Evolutionary conservation across 2,113 vertebrate species (phyloP).

Genomic region (Cinclus cinclus): DNA sequence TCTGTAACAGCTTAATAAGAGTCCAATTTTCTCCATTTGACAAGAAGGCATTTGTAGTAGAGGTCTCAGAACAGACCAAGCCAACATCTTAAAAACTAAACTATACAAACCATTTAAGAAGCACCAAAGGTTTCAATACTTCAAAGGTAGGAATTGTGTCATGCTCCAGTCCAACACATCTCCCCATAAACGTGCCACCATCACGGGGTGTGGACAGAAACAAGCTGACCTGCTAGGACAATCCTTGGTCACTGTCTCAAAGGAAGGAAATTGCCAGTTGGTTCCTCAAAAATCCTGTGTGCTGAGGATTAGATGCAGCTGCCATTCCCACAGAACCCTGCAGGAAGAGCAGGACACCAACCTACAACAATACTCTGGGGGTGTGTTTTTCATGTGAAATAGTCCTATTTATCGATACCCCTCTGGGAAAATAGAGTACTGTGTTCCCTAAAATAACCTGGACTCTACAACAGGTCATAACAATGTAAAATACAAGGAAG

Average conservation of each 20-base stretch:
- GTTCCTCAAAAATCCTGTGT: constrained; percentile 17
- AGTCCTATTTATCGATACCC: background rate
- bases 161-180: background rate
- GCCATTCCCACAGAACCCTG: background rate
- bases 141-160: background rate
- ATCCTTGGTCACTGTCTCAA: background rate
- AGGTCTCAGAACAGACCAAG: background rate
- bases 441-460: background rate
- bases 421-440: background rate
- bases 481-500: background rate
- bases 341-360: background rate
- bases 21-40: background rate
- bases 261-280: constrained; percentile 19
- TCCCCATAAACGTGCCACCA: background rate
- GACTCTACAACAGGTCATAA: background rate
- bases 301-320: constrained; percentile 19
- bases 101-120: background rate
- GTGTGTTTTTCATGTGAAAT: background rate
- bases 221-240: background rate
- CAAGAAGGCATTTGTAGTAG: background rate
- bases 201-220: background rate
- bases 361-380: background rate
- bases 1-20: background rate
- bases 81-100: background rate
- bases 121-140: background rate